Conservation (phyloP, 2,797 vertebrate genomes). For the Threskiornis aethiopicus region DNA sequence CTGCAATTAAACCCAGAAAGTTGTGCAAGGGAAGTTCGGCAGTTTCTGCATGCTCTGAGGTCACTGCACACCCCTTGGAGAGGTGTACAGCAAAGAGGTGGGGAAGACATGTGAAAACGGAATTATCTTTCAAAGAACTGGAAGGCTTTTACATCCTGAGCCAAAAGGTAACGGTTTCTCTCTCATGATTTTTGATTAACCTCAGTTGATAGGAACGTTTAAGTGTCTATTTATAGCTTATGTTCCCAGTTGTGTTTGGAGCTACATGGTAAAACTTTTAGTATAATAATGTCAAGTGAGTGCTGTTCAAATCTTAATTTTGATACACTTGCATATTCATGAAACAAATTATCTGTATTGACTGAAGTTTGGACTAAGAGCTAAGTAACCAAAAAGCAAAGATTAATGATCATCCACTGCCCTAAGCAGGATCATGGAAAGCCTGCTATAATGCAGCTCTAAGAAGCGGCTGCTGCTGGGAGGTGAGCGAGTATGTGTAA, state of each 20-base stretch:
- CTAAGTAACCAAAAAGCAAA: not conserved
- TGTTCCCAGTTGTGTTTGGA: not conserved
- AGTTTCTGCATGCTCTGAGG: not conserved
- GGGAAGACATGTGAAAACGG: not conserved
- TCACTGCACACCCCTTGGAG: not conserved
- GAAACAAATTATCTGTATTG: not conserved
- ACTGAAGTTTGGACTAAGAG: not conserved
- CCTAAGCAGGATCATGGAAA: not conserved
- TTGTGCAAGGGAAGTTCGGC: not conserved
- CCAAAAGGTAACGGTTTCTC: not conserved
- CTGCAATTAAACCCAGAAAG: not conserved
- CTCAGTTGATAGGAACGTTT: not conserved
- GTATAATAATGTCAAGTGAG: not conserved
- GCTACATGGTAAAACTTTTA: not conserved
- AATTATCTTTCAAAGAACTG: not conserved
- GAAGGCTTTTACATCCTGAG: not conserved
- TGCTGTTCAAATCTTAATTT: not conserved
- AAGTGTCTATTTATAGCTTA: not conserved
- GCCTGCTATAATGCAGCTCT: not conserved
- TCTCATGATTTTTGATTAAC: slow-evolving; percentile 7
- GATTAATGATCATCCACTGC: not conserved
- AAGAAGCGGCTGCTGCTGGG: not conserved
- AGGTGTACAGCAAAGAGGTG: not conserved
- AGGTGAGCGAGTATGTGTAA: not conserved
- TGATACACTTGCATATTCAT: rapidly evolving